Evolutionary conservation across 2,888 invertebrate genomes (phyloP), one percentile per base, ranked within the genome.

Genomic region (Drosophila mayaguana): DNA sequence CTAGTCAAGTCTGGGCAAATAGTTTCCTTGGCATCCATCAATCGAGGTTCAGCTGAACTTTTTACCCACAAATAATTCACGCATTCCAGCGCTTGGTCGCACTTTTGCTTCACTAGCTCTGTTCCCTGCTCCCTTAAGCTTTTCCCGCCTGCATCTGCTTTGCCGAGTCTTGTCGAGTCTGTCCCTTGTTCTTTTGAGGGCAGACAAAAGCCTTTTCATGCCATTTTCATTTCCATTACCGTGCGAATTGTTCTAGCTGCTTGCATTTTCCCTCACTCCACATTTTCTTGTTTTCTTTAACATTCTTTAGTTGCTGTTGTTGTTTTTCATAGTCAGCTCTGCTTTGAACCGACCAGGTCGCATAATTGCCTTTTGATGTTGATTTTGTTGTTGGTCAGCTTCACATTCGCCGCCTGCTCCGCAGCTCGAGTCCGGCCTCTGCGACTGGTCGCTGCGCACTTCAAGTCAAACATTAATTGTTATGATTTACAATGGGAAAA

Each of bases 401-500:
- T 55, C 80, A 66, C 74, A 74, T 79, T 32, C 3, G 12, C 28
- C 25, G 6, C 48, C 42, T 42, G 42, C 18, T 18, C 18, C 18
- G 11, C 18, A 4, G 42, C 42, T 42, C 18, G 5, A 12, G 5
- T 11, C 45, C 22, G 50, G 42, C 22, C 36, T 20, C 12, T 48
- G 12, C 22, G 9, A 11, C 42, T 25, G 48, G 43, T 12, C 36
- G 36, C 36, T 53, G 70, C 46, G 65, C 81, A 74, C 72, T 86
- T 88, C 72, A 79, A 66, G 72, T 60, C 12, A 18, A 65, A 80
- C 90, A 86, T 89, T 86, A 88, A 86, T 90, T 88, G 81, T 88
- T 83, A 86, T 90, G 86, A 87, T 90, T 87, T 90, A 87, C 88
- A 88, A 83, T 86, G 90, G 77, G 90, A 90, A 86, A 76, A 80